Evolutionary conservation across 2,888 invertebrate species (phyloP).

Genomic region (Axea sp.): DNA sequence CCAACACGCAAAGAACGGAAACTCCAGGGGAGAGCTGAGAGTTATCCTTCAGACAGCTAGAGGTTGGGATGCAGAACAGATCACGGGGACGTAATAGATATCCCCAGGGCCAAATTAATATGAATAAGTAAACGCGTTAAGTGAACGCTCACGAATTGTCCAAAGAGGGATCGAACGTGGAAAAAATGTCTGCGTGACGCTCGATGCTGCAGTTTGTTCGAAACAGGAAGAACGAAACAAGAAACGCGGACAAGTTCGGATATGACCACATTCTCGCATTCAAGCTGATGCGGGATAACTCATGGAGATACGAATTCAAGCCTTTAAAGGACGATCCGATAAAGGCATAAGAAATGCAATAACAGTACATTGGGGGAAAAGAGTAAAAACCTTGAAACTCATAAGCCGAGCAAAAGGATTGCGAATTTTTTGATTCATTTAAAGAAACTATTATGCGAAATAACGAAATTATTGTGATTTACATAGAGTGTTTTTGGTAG

Average conservation of each 20-base stretch:
- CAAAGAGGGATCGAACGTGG: background rate
- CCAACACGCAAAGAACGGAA: too few species aligned
- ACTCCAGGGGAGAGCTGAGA: too few species aligned
- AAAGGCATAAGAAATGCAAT: background rate
- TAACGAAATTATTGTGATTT: background rate
- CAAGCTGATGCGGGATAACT: conserved; percentile 38
- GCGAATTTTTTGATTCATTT: too few species aligned
- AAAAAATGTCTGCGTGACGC: background rate
- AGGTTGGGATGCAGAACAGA: conserved; percentile 75
- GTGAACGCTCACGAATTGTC: conserved; percentile 30
- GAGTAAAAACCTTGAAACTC: too few species aligned
- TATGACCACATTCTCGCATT: conserved; percentile 44
- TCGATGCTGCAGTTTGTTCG: background rate
- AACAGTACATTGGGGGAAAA: background rate
- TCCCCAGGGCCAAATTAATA: conserved; percentile 73
- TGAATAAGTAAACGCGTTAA: conserved; percentile 69
- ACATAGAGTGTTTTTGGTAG: background rate
- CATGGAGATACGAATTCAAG: conserved; percentile 4
- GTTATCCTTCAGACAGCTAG: too few species aligned
- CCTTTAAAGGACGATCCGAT: conserved; percentile 6
- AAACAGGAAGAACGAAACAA: conserved; percentile 33
- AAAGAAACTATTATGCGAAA: background rate
- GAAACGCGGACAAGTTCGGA: conserved; percentile 24
- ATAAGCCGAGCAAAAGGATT: too few species aligned
- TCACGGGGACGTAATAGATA: conserved; percentile 71